Conservation (phyloP, 2,113 vertebrate genomes). For the zebrafish (Danio rerio) region DNA sequence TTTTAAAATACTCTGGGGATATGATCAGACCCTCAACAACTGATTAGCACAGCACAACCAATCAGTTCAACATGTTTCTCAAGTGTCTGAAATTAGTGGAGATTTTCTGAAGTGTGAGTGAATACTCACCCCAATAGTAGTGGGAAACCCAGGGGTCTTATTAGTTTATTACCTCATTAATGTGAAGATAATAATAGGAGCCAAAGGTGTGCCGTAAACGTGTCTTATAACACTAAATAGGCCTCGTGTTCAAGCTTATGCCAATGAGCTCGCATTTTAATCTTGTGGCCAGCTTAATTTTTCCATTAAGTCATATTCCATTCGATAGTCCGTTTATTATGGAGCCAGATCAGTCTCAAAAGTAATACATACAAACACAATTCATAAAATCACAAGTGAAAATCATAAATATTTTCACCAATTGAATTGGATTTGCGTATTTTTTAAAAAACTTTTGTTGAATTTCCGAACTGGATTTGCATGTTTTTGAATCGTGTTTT, state of each 20-base stretch:
- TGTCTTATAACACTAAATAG: neutral
- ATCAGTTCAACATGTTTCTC: neutral
- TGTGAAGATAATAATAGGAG: neutral
- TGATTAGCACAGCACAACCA: neutral
- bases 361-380: no score
- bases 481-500: no score
- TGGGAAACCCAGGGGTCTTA: neutral
- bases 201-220: neutral
- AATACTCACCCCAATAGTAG: neutral
- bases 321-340: no score
- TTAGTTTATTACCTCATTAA: neutral
- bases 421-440: no score
- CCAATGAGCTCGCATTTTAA: neutral
- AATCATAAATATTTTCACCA: no score
- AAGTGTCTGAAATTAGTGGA: neutral
- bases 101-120: neutral
- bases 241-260: neutral
- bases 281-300: no score
- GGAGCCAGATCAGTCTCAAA: no score
- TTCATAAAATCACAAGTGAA: no score
- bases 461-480: no score
- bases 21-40: neutral
- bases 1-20: neutral
- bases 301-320: no score
- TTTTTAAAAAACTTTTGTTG: no score